Evolutionary conservation across 1,140 invertebrate genomes (phyloP).

Genomic region (Babylonia areolata): DNA sequence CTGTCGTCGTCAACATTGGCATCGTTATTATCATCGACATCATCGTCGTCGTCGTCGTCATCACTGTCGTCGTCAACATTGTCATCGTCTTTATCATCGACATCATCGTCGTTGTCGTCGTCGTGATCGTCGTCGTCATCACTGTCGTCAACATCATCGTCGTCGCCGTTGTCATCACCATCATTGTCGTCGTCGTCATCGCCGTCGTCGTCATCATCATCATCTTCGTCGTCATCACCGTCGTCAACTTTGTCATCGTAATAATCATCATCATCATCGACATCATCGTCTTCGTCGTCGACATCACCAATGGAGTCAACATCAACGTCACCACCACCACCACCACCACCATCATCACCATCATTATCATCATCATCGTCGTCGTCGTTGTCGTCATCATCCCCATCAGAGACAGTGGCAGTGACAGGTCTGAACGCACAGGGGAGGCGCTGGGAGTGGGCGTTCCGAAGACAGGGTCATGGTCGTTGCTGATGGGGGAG

Average conservation of each 20-base stretch:
- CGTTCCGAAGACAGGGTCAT: conserved; percentile 83
- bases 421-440: too few relatives aligned
- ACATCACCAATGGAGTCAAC: background rate
- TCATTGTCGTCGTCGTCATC: background rate
- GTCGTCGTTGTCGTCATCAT: background rate
- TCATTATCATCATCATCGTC: background rate
- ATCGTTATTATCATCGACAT: background rate
- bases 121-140: background rate
- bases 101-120: background rate
- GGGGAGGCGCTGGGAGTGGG: conserved; percentile 16
- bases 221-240: background rate
- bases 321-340: background rate
- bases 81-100: background rate
- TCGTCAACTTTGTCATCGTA: background rate
- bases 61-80: background rate
- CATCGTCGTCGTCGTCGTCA: background rate
- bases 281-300: background rate
- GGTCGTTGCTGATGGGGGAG: conserved; percentile 93
- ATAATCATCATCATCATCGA: background rate
- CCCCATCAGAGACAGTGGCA: too few relatives aligned
- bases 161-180: background rate
- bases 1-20: background rate
- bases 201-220: background rate
- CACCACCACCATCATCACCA: background rate
- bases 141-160: background rate